phyloP scores from a whole-genome alignment of 2,888 invertebrate genomes.

The Boloria selene region DNA sequence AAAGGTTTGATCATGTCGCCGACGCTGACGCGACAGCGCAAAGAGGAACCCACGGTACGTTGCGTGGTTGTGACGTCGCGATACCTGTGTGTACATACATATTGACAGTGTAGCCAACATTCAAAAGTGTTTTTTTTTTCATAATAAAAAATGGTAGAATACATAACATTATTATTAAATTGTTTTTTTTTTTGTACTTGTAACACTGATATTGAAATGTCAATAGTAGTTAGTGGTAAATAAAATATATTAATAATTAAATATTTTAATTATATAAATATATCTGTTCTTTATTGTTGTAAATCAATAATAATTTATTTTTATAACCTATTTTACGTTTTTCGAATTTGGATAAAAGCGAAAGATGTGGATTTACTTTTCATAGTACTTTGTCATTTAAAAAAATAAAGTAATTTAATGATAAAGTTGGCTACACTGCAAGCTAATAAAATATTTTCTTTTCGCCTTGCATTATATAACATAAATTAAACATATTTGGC shows the following conservation, averaged over 20 bases:
- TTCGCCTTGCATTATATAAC: conserved; percentile 31
- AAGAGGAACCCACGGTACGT: conserved; percentile 67
- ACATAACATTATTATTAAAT: too few species aligned
- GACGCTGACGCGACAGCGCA: conserved; percentile 65
- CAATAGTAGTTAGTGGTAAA: too few species aligned
- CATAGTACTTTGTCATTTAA: neutral
- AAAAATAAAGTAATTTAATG: neutral
- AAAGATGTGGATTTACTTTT: neutral
- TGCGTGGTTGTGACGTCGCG: conserved; percentile 49
- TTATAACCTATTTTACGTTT: too few species aligned
- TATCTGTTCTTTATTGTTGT: too few species aligned
- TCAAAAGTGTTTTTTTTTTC: neutral
- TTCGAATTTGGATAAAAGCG: too few species aligned
- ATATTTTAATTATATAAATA: too few species aligned
- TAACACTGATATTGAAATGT: too few species aligned
- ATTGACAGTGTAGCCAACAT: conserved; percentile 17
- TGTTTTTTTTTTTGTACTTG: too few species aligned
- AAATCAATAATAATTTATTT: too few species aligned
- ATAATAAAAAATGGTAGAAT: too few species aligned
- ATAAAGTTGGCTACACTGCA: conserved; percentile 17
- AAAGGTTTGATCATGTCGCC: conserved; percentile 72
- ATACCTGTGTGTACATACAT: conserved; percentile 18
- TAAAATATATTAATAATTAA: too few species aligned
- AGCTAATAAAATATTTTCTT: conserved; percentile 7
- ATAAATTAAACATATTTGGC: conserved; percentile 25